These are phyloP conservation scores for Origma solitaria DNA, from an alignment of 2,113 vertebrate genomes.

Conservation along the genomic window DNA sequence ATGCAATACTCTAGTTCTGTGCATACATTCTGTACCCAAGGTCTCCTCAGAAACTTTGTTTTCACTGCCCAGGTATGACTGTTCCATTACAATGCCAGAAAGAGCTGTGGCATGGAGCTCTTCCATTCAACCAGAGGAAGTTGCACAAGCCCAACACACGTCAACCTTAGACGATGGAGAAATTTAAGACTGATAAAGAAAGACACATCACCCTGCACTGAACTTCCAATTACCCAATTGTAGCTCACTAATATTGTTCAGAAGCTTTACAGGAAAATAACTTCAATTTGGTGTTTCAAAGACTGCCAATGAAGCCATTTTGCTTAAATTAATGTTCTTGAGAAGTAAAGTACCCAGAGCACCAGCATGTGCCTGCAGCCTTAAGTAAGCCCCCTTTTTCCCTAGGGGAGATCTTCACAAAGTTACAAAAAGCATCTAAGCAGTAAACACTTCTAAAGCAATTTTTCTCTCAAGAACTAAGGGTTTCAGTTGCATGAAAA, in stretches of 20 bases:
- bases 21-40: rapidly evolving
- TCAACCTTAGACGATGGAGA: not conserved
- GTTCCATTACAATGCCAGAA: not conserved
- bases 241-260: not conserved
- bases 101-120: not conserved
- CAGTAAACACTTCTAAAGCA: not conserved
- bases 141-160: not conserved
- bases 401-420: not conserved
- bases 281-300: not conserved
- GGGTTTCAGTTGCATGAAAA: not conserved
- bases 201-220: not conserved
- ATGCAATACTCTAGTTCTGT: not conserved
- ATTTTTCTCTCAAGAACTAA: not conserved
- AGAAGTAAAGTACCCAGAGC: not conserved
- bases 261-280: not conserved
- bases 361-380: not conserved
- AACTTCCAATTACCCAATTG: not conserved
- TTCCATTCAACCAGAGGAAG: not conserved
- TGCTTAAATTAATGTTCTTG: not conserved
- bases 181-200: not conserved
- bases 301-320: not conserved
- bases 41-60: not conserved
- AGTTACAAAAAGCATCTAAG: not conserved
- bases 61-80: not conserved
- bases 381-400: not conserved